phyloP scores from a whole-genome alignment of 2,888 invertebrate species.

The Allolobophora icterica region DNA sequence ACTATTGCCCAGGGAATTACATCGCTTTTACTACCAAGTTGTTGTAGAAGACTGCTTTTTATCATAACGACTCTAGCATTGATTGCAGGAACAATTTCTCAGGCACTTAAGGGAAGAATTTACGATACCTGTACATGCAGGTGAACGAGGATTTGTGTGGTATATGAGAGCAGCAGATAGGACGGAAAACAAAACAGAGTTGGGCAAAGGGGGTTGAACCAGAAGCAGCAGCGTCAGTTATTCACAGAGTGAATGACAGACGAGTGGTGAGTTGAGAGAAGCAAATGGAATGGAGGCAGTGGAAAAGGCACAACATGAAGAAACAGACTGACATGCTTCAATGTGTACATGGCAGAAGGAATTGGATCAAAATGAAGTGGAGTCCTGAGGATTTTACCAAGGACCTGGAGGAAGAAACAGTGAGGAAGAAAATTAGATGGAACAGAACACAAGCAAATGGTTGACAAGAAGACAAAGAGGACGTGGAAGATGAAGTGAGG shows the following conservation, averaged over 20 bases:
- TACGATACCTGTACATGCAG: background rate
- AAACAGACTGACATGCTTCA: background rate
- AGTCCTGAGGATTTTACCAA: background rate
- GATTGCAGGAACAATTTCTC: background rate
- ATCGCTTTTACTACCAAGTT: background rate
- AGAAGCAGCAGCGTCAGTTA: background rate
- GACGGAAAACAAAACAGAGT: background rate
- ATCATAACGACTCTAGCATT: background rate
- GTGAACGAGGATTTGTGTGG: background rate
- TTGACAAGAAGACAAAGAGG: background rate
- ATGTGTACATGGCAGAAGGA: background rate
- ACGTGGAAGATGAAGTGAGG: background rate
- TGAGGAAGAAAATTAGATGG: background rate
- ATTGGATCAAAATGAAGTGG: background rate
- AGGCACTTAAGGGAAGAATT: conserved; percentile 17
- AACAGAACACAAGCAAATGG: background rate
- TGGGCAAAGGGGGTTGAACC: background rate
- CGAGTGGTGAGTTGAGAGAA: background rate
- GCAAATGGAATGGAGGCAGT: background rate
- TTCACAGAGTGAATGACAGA: conserved; percentile 7
- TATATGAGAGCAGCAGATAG: background rate
- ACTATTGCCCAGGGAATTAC: background rate
- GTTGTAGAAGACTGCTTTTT: background rate
- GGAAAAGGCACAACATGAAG: background rate
- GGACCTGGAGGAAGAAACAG: background rate